These are phyloP conservation scores for Corydoras sp. DNA, from an alignment of 2,113 vertebrate genomes.

Conservation along the genomic window DNA sequence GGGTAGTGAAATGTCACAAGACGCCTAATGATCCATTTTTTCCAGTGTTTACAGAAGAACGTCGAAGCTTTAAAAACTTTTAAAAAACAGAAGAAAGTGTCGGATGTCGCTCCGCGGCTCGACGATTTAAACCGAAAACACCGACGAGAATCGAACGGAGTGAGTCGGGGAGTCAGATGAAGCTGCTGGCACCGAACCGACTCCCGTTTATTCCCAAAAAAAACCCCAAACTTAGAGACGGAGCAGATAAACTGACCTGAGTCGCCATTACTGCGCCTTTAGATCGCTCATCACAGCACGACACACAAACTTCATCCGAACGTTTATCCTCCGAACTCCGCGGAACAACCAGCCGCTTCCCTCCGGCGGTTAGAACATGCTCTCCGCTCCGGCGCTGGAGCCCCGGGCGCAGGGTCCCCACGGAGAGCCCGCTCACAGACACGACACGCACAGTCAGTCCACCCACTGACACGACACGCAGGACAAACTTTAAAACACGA, in stretches of 20 bases:
- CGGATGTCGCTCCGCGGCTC: no score
- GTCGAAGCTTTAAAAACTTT: not conserved
- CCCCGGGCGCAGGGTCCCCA: not conserved
- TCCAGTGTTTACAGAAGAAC: conserved; percentile 47
- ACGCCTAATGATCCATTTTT: conserved; percentile 63
- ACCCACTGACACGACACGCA: not conserved
- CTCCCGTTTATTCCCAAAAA: not conserved
- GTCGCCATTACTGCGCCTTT: conserved; percentile 61
- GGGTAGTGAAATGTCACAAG: conserved; percentile 77
- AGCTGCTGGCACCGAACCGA: not conserved
- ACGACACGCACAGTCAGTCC: not conserved
- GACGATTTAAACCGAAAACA: not conserved
- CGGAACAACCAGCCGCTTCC: conserved; percentile 42
- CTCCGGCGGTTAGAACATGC: not conserved
- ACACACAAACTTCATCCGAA: conserved; percentile 60
- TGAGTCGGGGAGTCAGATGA: no score
- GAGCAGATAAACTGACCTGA: conserved; percentile 54
- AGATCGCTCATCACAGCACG: conserved; percentile 62
- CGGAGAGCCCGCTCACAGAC: not conserved
- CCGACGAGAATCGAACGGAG: no score
- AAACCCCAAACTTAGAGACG: not conserved
- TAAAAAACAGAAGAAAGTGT: not conserved
- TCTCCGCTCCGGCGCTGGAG: no score
- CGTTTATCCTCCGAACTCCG: conserved; percentile 46
- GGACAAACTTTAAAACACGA: not conserved